Evolutionary conservation across 2,797 vertebrate species (phyloP).

Genomic region (Denticeps clupeoides): DNA sequence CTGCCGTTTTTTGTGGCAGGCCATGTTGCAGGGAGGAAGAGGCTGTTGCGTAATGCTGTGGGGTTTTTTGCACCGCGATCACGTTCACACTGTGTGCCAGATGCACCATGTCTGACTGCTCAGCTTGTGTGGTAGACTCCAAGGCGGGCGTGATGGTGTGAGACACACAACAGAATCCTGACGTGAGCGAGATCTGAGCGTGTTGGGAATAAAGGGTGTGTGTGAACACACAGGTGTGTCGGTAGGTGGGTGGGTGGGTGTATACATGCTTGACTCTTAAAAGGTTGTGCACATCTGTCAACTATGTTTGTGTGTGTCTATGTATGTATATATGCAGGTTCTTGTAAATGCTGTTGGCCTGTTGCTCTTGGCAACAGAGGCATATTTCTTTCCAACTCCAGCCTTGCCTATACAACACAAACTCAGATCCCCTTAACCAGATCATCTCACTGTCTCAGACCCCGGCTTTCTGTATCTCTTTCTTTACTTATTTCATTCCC

Average conservation of each 20-base stretch:
- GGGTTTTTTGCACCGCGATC: too few species aligned
- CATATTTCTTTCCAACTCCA: not conserved
- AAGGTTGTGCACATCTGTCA: conserved; percentile 10
- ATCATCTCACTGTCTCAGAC: conserved; percentile 1
- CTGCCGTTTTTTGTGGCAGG: too few species aligned
- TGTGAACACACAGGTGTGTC: not conserved
- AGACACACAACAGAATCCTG: not conserved
- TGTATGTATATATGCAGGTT: too few species aligned
- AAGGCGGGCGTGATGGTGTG: not conserved
- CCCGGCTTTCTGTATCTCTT: not conserved
- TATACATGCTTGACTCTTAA: too few species aligned
- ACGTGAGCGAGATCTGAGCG: not conserved
- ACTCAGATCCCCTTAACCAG: not conserved
- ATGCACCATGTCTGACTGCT: conserved; percentile 4
- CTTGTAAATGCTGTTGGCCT: too few species aligned
- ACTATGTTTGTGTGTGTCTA: not conserved
- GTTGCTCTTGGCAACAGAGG: too few species aligned
- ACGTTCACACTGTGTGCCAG: too few species aligned
- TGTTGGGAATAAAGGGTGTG: not conserved
- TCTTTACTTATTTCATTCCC: too few species aligned
- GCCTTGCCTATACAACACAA: not conserved
- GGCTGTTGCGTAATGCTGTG: conserved; percentile 17
- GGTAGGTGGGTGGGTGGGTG: not conserved
- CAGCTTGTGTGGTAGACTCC: not conserved
- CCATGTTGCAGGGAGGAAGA: conserved; percentile 12